These are phyloP conservation scores for Notechis scutatus DNA, from an alignment of 2,113 vertebrate species.

Conservation along the genomic window DNA sequence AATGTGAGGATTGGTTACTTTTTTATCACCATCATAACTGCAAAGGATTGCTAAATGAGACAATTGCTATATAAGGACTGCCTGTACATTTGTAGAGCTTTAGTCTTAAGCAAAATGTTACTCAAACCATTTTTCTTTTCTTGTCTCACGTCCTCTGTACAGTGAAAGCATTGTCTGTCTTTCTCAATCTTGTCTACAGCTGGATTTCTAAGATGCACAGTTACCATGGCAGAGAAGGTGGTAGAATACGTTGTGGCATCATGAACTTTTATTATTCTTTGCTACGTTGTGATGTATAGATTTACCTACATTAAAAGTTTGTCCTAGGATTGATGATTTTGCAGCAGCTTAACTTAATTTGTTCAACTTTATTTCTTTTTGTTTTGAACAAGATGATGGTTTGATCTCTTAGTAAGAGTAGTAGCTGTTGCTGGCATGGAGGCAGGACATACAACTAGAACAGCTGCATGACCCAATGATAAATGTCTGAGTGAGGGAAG, in stretches of 20 bases:
- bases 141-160: background rate
- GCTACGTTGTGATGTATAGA: background rate
- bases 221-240: background rate
- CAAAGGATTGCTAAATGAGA: background rate
- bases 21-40: background rate
- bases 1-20: background rate
- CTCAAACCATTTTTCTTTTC: background rate
- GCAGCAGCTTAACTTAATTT: background rate
- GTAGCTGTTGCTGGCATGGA: background rate
- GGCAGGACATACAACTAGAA: background rate
- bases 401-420: background rate
- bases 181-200: background rate
- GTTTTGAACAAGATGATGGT: background rate
- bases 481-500: background rate
- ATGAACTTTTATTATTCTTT: background rate
- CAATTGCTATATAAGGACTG: background rate
- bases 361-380: background rate
- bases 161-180: background rate
- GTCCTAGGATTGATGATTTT: background rate
- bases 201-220: background rate
- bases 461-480: background rate
- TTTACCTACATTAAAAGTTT: background rate
- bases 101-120: background rate
- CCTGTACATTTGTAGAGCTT: background rate
- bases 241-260: background rate